Evolutionary conservation across 2,113 vertebrate genomes (phyloP).

Genomic region (Ceuthmochares aereus): DNA sequence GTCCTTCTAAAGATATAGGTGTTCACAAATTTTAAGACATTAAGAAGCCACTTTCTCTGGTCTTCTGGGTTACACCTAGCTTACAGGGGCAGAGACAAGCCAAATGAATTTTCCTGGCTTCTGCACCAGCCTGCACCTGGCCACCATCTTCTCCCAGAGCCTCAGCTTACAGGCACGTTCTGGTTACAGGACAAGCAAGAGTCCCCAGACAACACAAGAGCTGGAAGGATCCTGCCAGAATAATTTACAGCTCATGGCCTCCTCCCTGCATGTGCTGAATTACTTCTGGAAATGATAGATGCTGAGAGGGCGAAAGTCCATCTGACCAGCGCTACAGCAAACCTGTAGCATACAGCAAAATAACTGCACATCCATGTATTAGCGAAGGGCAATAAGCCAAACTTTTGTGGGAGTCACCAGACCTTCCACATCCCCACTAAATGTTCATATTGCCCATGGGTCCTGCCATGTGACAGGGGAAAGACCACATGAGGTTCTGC

Average conservation of each 20-base stretch:
- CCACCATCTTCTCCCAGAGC: background rate
- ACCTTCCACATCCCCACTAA: background rate
- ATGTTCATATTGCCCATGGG: background rate
- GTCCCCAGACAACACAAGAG: background rate
- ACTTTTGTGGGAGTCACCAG: background rate
- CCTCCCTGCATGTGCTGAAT: background rate
- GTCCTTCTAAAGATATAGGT: background rate
- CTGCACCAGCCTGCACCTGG: background rate
- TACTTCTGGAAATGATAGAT: constrained; percentile 25
- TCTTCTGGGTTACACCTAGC: background rate
- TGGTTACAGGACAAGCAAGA: background rate
- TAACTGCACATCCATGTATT: background rate
- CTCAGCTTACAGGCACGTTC: background rate
- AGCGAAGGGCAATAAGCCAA: background rate
- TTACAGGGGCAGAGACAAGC: background rate
- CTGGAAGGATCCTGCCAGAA: background rate
- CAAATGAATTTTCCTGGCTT: background rate
- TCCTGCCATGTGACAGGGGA: background rate
- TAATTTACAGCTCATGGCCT: background rate
- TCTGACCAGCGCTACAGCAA: background rate
- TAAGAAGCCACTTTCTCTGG: background rate
- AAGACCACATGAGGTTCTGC: constrained; percentile 19
- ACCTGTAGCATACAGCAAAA: background rate
- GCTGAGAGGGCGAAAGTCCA: background rate
- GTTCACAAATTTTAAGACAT: background rate